Base-by-base conservation (phyloP, 1,140 invertebrate species). In the Platyscapa corneri region DNA sequence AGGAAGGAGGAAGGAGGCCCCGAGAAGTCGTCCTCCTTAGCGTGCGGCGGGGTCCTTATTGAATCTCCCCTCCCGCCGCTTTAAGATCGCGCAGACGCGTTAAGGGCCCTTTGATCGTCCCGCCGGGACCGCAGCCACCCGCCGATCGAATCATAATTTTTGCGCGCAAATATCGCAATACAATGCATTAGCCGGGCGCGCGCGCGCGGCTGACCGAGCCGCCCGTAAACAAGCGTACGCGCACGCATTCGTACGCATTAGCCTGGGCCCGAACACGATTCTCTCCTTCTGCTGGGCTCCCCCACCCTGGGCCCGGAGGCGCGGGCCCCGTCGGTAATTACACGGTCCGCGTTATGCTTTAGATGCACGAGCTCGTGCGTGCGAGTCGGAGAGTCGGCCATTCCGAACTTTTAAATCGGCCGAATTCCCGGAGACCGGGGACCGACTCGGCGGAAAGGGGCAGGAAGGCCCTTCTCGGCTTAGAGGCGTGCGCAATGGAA, bases 291-390 rank as follows among this genome's bases (percentile, higher is more conserved):
- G 87, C 86, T 86, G 86, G 86, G 87, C 76, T 53, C 72, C 37
- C 39, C 27, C 42, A 12, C 42, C 42, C 42, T 46, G 5, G 42
- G 39, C 37, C 49, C 74, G 12, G n/a, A 10, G 37, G 37, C 7
- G 18, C 34, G 37, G 79, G 87, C 81, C 70, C 70, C 82, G n/a
- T 85, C 82, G 86, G 87, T 90, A 89, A 89, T 90, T 90, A 89
- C 86, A 87, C 87, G 84, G 82, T 88, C 87, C 88, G 87, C 83
- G 86, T 30, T 30, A 84, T 87, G 87, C 88, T 89, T 88, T 76
- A 72, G 86, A 49, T 74, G 83, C 84, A 64, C 6, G 34, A 18
- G 34, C 70, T n/a, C 27, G 27, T 23, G 37, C 12, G 70, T 32
- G 12, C 67, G 18, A 67, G 74, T 34, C 16, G 3, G 5, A 14